phyloP scores from a whole-genome alignment of 2,113 vertebrate genomes.

The Oreochromis spilurus region DNA sequence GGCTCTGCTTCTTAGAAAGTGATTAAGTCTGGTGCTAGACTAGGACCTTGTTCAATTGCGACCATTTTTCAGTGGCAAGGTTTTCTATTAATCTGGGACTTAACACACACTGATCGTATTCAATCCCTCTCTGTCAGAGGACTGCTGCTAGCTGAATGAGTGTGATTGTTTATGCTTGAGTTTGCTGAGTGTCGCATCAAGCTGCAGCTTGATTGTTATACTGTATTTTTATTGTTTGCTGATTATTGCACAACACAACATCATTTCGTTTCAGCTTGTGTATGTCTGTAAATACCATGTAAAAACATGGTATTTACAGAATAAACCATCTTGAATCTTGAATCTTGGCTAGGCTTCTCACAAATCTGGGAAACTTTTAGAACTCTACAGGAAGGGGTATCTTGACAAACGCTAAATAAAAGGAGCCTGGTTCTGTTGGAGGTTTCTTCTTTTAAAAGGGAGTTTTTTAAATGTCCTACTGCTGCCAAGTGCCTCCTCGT shows the following conservation, averaged over 20 bases:
- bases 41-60: not conserved
- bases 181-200: not conserved
- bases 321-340: not conserved
- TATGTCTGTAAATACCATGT: not conserved
- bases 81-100: not conserved
- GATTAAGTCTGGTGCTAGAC: not conserved
- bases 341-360: not conserved
- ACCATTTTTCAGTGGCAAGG: not conserved
- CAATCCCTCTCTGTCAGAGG: not conserved
- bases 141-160: not conserved
- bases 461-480: not conserved
- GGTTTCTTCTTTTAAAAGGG: not conserved
- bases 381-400: not conserved
- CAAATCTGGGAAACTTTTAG: not conserved
- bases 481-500: not conserved
- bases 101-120: not conserved
- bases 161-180: not conserved
- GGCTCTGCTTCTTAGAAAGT: not conserved
- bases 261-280: fast-evolving
- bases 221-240: not conserved
- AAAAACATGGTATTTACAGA: not conserved
- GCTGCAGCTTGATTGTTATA: not conserved
- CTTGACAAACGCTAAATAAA: not conserved
- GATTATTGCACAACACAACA: not conserved
- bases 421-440: fast-evolving